Evolutionary conservation across 1,140 invertebrate species (phyloP), one percentile per base, ranked within the genome.

Genomic region (Panagrolaimus sp.): DNA sequence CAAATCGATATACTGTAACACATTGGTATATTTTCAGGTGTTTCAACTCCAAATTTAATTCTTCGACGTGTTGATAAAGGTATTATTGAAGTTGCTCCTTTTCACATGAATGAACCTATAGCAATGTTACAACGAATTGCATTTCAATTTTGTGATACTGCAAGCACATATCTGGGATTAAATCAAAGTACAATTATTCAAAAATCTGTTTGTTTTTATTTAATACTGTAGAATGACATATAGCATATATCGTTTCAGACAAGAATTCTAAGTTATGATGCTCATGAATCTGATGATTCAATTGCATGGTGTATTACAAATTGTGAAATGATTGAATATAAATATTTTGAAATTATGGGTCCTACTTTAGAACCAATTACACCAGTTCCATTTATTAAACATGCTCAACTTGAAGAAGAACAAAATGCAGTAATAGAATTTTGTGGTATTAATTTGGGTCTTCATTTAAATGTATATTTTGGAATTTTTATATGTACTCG

Each of bases 141-240:
- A 13, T 57, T 57, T 57, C 51, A 57, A 57, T 27, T 57, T 57
- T 57, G 51, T 25, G 51, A 57, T 23, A 25, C 51, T 9, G 13
- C 20, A 11, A 57, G 20, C 20, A 16, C 27, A 20, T 57, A 57
- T 8, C 27, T 20, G 11, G 20, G 14, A 11, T 20, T 57, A 25
- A 11, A 14, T 20, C 13, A 11, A 27, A 27, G 9, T 20, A 9
- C 20, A 9, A 27, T 57, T 16, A 27, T 57, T 57, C 51, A 57
- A 27, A 57, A 57, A 16, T 14, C n/a, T 9, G 51, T 57, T 4
- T 57, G n/a, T 57, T 1, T 11, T 48, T 14, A 2, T 20, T 23
- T 57, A 1, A 5, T 57, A 11, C 20, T n/a, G 11, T 5, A 11
- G 51, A 25, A 0, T 0, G 5, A 9, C 14, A 9, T 13, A 25